These are phyloP conservation scores for Arion vulgaris DNA, from an alignment of 1,140 invertebrate genomes.

Conservation along the genomic window DNA sequence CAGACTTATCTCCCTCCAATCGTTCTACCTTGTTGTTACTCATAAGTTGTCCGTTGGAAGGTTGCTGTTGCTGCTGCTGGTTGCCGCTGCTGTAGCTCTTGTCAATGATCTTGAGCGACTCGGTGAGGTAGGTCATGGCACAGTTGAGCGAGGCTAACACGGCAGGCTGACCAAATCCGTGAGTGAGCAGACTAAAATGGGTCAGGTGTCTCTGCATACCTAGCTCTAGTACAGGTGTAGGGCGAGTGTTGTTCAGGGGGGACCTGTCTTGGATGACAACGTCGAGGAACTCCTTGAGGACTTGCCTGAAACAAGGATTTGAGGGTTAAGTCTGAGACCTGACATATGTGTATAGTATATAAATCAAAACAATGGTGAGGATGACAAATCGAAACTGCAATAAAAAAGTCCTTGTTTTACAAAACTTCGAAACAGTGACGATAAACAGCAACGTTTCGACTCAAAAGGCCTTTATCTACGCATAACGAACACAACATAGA, in stretches of 20 bases:
- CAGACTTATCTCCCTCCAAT: conserved; percentile 33
- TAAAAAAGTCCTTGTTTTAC: no score
- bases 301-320: conserved; percentile 75
- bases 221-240: conserved; percentile 90
- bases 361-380: no score
- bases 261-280: conserved; percentile 95
- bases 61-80: conserved; percentile 33
- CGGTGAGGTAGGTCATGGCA: conserved; percentile 96
- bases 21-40: conserved; percentile 1
- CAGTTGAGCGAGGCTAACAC: conserved; percentile 97
- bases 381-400: no score
- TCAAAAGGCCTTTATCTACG: no score
- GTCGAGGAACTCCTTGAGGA: conserved; percentile 98
- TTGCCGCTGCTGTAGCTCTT: conserved; percentile 76
- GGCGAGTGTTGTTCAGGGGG: conserved; percentile 95
- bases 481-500: no score
- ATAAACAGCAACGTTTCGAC: no score
- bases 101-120: conserved; percentile 96
- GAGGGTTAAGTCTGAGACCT: no score
- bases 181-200: conserved; percentile 97
- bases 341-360: no score
- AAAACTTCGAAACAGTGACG: no score
- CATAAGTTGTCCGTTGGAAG: neutral
- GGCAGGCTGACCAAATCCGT: conserved; percentile 98
- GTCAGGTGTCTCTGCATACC: conserved; percentile 97